These are phyloP conservation scores for Ptyas mucosa DNA, from an alignment of 2,113 vertebrate genomes.

Conservation along the genomic window DNA sequence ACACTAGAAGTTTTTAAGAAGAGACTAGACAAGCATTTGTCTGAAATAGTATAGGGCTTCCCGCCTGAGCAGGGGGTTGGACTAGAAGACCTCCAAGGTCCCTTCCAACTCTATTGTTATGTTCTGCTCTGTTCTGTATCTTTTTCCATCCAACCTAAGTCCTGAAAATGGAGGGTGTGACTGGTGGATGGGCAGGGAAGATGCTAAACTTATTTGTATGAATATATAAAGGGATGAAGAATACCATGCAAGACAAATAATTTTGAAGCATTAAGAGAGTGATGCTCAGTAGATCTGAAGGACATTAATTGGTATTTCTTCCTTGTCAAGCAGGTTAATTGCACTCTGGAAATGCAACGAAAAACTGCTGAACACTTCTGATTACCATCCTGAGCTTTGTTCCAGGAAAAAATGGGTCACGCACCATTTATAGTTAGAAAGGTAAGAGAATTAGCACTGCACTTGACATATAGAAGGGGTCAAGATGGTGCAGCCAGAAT, in stretches of 20 bases:
- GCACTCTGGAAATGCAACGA: not conserved
- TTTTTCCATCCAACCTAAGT: constrained; percentile 9
- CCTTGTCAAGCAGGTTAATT: not conserved
- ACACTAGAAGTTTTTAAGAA: too few species aligned
- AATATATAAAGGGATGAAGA: constrained; percentile 38
- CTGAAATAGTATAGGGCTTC: too few species aligned
- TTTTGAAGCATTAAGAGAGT: not conserved
- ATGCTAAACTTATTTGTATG: constrained; percentile 14
- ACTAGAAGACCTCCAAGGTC: too few species aligned
- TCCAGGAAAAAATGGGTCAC: not conserved
- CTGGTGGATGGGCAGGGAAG: not conserved
- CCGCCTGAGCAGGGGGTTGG: too few species aligned
- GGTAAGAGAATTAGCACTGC: not conserved
- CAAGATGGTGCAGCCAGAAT: not conserved
- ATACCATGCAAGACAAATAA: constrained; percentile 10
- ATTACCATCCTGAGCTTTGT: not conserved
- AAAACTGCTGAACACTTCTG: not conserved
- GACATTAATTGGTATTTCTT: not conserved
- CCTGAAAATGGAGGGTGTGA: constrained; percentile 9
- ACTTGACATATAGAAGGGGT: not conserved
- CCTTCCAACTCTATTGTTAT: too few species aligned
- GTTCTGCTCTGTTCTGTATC: not conserved
- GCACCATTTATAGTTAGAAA: not conserved
- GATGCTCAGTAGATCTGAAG: not conserved
- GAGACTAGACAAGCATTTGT: too few species aligned